Base-by-base conservation (phyloP, 2,797 vertebrate genomes). In the Buphagus erythrorhynchus region DNA sequence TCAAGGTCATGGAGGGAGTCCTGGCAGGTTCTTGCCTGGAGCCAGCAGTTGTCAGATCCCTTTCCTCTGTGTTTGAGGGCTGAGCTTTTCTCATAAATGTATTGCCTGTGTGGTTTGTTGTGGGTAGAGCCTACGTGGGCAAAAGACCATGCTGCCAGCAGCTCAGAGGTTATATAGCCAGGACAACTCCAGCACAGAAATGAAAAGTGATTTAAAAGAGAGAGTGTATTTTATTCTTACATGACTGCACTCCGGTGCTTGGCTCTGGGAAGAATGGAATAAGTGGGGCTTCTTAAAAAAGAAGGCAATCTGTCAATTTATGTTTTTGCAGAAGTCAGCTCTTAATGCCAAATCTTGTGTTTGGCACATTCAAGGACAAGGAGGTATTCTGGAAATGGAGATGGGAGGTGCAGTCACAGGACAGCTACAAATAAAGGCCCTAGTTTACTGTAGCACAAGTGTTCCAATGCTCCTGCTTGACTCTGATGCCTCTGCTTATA, bases 31-130 rank as follows among this genome's bases (percentile, higher is more conserved):
- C 46, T 16, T 43, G 3, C 15, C 18, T 38, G 48, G n/a, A 54
- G 62, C 20, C 35, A 28, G 24, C 4, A 2, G 0, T 26, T 46
- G 5, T 15, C 38, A 17, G n/a, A 38, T 42, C 11, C 10, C 6
- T 61, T 40, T 75, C 13, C 66, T 69, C 3, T 1, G 11, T 51
- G 25, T 28, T 52, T 5, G 8, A 24, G 46, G 40, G 13, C 35
- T 67, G 42, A 80, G 25, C 26, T 77, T n/a, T 57, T 9, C 26
- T 49, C 29, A 6, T 16, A 28, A 71, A 35, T 1, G 2, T 52
- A 6, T 40, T 69, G 18, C 4, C 7, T 10, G 13, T 11, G 33
- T 14, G 3, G 16, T 45, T 83, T 57, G 20, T 9, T 74, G 61
- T 57, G 33, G 33, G 43, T 40, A 54, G 17, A 49, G 6, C 40